These are phyloP conservation scores for Sebastes paucispinis DNA, from an alignment of 2,797 vertebrate genomes.

Conservation along the genomic window DNA sequence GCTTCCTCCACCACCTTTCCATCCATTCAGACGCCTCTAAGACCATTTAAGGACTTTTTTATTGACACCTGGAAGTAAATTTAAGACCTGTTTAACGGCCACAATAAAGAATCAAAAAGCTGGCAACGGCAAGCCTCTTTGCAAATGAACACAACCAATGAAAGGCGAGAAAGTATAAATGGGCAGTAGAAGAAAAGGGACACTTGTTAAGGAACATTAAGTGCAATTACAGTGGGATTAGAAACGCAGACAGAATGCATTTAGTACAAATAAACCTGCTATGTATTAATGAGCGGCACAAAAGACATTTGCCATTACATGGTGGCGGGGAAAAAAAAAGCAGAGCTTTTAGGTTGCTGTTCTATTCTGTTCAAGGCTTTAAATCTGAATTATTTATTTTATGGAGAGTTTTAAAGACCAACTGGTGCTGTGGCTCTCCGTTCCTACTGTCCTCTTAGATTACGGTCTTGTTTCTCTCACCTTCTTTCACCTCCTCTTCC, in stretches of 20 bases:
- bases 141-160: background rate
- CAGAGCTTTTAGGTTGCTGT: background rate
- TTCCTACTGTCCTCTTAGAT: background rate
- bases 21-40: background rate
- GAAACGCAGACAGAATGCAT: background rate
- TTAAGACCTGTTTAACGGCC: background rate
- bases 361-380: background rate
- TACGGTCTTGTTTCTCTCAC: background rate
- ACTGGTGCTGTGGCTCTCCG: background rate
- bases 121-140: background rate
- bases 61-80: constrained; percentile 8
- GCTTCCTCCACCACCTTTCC: background rate
- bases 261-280: background rate
- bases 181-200: background rate
- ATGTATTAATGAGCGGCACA: background rate
- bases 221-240: constrained; percentile 1
- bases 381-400: background rate
- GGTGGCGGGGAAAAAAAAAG: background rate
- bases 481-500: background rate
- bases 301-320: background rate
- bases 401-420: background rate
- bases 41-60: constrained; percentile 1
- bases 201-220: background rate
- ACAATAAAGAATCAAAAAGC: background rate
- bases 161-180: background rate